Conservation (phyloP, 2,113 vertebrate genomes). For the Ptilonorhynchus violaceus region DNA sequence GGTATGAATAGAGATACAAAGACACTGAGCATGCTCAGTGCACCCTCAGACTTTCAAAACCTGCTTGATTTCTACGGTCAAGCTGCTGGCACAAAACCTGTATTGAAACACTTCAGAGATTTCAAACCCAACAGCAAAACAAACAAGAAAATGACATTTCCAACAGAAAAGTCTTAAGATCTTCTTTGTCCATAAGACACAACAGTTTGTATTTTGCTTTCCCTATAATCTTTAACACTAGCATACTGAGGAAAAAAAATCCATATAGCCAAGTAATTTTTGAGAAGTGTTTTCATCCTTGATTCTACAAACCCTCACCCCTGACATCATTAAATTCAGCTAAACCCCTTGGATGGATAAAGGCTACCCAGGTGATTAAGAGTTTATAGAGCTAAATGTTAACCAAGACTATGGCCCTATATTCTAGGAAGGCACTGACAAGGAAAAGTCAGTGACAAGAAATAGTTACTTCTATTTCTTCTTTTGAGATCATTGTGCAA, state of each 20-base stretch:
- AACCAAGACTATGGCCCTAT: neutral
- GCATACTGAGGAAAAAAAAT: neutral
- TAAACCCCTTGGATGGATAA: neutral
- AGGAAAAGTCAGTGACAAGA: neutral
- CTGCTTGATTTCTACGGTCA: neutral
- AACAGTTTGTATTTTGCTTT: neutral
- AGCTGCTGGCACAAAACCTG: neutral
- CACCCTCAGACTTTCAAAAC: neutral
- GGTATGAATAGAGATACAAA: neutral
- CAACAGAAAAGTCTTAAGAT: neutral
- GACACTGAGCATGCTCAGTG: accelerated
- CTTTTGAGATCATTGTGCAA: neutral
- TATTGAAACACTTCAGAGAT: neutral
- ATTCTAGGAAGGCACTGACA: neutral
- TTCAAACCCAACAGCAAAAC: neutral
- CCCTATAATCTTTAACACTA: neutral
- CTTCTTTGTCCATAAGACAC: neutral
- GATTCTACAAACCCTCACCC: neutral
- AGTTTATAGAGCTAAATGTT: neutral
- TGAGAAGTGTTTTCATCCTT: neutral
- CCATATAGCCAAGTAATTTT: neutral
- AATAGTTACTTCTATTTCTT: no score
- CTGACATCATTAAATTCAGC: neutral
- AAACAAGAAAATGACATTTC: neutral
- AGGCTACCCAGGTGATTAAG: neutral